Conservation (phyloP, 2,888 invertebrate species). For the Pandemis cinnamomeana region DNA sequence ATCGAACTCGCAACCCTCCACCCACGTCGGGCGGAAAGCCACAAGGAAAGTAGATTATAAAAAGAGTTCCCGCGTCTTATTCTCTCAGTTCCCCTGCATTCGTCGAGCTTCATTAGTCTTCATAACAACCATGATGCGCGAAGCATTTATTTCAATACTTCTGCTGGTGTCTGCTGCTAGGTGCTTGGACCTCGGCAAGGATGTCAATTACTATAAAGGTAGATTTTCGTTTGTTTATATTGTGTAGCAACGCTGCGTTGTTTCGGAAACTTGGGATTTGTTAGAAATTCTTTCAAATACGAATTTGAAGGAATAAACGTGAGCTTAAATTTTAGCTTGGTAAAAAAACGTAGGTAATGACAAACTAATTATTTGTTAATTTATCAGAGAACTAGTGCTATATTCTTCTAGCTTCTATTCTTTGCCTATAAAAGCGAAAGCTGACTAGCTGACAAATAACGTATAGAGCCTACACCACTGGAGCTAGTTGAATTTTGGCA, state of each 20-base stretch:
- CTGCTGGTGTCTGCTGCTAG: slow-evolving; percentile 58
- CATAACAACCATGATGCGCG: slow-evolving; percentile 68
- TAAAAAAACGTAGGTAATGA: too few relatives aligned
- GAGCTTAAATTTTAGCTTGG: too few relatives aligned
- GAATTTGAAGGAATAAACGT: too few relatives aligned
- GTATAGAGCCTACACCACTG: too few relatives aligned
- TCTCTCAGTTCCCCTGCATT: slow-evolving; percentile 54
- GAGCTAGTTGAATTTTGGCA: too few relatives aligned
- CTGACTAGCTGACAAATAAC: too few relatives aligned
- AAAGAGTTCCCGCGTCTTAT: slow-evolving; percentile 52
- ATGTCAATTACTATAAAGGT: slow-evolving; percentile 81
- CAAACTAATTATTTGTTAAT: too few relatives aligned
- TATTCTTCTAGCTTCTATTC: too few relatives aligned
- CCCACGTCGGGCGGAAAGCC: slow-evolving; percentile 43
- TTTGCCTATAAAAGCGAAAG: too few relatives aligned
- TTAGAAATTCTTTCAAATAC: too few relatives aligned
- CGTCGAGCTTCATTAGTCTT: slow-evolving; percentile 58
- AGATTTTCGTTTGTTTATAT: slow-evolving; percentile 33
- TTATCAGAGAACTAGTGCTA: too few relatives aligned
- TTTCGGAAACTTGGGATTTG: neutral
- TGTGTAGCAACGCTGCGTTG: neutral
- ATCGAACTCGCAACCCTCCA: slow-evolving; percentile 46
- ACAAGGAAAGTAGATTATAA: slow-evolving; percentile 60
- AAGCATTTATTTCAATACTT: slow-evolving; percentile 70
- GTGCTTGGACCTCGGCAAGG: slow-evolving; percentile 67